phyloP scores from a whole-genome alignment of 2,888 invertebrate species.

The Vesta saturnalis region DNA sequence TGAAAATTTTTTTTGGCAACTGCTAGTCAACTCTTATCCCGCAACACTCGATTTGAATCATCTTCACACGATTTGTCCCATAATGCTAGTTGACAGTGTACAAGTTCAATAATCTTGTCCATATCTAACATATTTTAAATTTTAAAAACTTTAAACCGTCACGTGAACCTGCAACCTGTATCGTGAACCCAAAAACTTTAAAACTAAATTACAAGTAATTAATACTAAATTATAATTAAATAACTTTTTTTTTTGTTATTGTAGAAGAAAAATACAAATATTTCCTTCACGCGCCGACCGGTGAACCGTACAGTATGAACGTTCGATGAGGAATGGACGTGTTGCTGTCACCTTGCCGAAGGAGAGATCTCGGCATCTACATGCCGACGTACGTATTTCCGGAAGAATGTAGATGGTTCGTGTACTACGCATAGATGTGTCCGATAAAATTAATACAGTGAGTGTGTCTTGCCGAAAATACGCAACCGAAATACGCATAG shows the following conservation, averaged over 20 bases:
- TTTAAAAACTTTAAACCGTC: background rate
- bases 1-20: background rate
- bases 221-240: no score
- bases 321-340: background rate
- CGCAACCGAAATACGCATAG: constrained; percentile 6
- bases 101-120: background rate
- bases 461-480: background rate
- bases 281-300: background rate
- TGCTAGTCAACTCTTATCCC: background rate
- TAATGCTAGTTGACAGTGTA: background rate
- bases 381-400: background rate
- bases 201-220: no score
- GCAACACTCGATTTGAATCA: background rate
- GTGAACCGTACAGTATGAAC: background rate
- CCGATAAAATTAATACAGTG: background rate
- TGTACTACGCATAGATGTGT: background rate
- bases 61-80: background rate
- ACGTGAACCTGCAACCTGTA: background rate
- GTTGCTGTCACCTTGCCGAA: background rate
- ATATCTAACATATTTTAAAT: background rate
- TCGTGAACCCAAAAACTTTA: no score
- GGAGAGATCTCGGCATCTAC: background rate
- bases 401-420: background rate
- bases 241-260: no score
- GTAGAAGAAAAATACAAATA: no score